Evolutionary conservation across 2,797 vertebrate species (phyloP).

Genomic region (Orestias chungarensis): DNA sequence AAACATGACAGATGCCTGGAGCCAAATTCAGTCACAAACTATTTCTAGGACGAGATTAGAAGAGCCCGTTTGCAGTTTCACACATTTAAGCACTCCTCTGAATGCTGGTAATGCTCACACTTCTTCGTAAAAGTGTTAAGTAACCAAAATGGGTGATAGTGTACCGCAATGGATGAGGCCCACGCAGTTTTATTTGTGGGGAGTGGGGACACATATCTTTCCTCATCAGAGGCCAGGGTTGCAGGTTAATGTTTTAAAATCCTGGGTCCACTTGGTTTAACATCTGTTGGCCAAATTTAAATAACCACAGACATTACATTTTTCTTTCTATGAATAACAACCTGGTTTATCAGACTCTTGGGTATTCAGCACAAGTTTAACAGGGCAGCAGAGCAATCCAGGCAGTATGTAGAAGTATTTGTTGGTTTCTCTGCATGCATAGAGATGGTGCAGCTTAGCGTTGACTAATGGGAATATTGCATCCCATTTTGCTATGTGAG

Average conservation of each 20-base stretch:
- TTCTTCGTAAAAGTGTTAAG: conserved; percentile 48
- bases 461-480: conserved; percentile 37
- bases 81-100: conserved; percentile 40
- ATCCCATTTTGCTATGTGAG: conserved; percentile 44
- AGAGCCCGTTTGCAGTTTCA: conserved; percentile 46
- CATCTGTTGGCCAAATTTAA: conserved; percentile 73
- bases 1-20: conserved; percentile 47
- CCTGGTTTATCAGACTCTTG: conserved; percentile 36
- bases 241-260: conserved; percentile 63
- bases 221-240: conserved; percentile 51
- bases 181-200: conserved; percentile 57
- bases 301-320: conserved; percentile 61
- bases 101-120: conserved; percentile 35
- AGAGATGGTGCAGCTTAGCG: conserved; percentile 20
- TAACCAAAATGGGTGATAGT: conserved; percentile 15
- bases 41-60: conserved; percentile 62
- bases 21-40: conserved; percentile 47
- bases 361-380: conserved; percentile 42
- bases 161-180: conserved; percentile 32
- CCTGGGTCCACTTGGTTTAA: conserved; percentile 54
- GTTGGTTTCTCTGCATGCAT: conserved; percentile 16
- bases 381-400: conserved; percentile 21
- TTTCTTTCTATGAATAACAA: too few species aligned
- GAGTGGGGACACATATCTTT: conserved; percentile 39
- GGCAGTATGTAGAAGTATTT: conserved; percentile 22